These are phyloP conservation scores for Ceratothoa steindachneri DNA, from an alignment of 2,888 invertebrate genomes.

Conservation along the genomic window DNA sequence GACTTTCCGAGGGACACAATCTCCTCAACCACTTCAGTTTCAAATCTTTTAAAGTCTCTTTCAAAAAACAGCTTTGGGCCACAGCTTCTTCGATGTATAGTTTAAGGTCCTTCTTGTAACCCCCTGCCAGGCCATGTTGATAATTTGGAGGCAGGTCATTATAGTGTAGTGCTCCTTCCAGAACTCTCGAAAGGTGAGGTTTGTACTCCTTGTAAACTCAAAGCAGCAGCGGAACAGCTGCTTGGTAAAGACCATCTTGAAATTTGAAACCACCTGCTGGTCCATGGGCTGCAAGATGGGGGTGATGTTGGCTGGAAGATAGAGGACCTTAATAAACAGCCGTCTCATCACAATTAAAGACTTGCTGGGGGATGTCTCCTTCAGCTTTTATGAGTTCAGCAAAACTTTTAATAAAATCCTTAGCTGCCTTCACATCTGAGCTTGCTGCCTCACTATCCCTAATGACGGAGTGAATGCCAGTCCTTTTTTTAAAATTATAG, in stretches of 20 bases:
- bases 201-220: constrained; percentile 32
- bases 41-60: constrained; percentile 13
- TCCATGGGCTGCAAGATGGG: no score
- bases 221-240: no score
- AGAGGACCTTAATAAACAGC: constrained; percentile 23
- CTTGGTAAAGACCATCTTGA: constrained; percentile 47
- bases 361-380: no score
- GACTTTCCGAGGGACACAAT: no score
- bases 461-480: background rate
- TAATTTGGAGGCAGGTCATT: no score
- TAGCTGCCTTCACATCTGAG: background rate
- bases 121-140: no score
- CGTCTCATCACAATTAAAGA: background rate
- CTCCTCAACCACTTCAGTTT: constrained; percentile 9
- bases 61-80: constrained; percentile 18
- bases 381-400: background rate
- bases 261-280: constrained; percentile 38
- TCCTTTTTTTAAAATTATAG: no score
- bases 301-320: constrained; percentile 31
- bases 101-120: no score
- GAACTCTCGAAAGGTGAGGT: constrained; percentile 40
- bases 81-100: constrained; percentile 26
- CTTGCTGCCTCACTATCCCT: background rate
- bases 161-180: no score
- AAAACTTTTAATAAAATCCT: background rate